Evolutionary conservation across 2,888 invertebrate genomes (phyloP).

Genomic region (Aphidius colemani): DNA sequence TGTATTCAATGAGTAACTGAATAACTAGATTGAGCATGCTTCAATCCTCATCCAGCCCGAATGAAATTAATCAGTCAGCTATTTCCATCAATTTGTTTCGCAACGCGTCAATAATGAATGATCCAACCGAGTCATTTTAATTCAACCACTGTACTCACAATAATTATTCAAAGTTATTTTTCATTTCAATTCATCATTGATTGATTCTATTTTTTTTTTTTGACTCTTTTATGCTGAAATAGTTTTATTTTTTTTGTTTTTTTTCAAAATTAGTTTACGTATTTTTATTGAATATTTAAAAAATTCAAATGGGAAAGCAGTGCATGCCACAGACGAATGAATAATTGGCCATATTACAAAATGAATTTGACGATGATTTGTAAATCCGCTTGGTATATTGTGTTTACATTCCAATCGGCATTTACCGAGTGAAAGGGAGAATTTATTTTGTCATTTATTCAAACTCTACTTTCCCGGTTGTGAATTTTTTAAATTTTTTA

Average conservation of each 20-base stretch:
- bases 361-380: slow-evolving; percentile 54
- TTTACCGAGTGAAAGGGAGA: not conserved
- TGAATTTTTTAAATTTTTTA: too few relatives aligned
- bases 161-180: not conserved
- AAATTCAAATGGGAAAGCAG: not conserved
- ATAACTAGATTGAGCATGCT: slow-evolving; percentile 30
- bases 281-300: too few relatives aligned
- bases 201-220: too few relatives aligned
- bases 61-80: slow-evolving; percentile 29
- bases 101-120: not conserved
- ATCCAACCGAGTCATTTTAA: not conserved
- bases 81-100: slow-evolving; percentile 30
- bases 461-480: too few relatives aligned
- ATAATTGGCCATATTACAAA: slow-evolving; percentile 54
- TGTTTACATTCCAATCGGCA: not conserved
- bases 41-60: slow-evolving; percentile 18
- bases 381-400: slow-evolving; percentile 28
- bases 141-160: not conserved
- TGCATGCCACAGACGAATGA: slow-evolving; percentile 39
- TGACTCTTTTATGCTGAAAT: too few relatives aligned
- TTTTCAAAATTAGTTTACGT: too few relatives aligned
- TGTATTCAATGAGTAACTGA: slow-evolving; percentile 24
- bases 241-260: too few relatives aligned
- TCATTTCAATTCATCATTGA: too few relatives aligned
- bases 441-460: too few relatives aligned